Evolutionary conservation across 2,888 invertebrate species (phyloP), one percentile per base, ranked within the genome.

Genomic region (Rotaria sp.): DNA sequence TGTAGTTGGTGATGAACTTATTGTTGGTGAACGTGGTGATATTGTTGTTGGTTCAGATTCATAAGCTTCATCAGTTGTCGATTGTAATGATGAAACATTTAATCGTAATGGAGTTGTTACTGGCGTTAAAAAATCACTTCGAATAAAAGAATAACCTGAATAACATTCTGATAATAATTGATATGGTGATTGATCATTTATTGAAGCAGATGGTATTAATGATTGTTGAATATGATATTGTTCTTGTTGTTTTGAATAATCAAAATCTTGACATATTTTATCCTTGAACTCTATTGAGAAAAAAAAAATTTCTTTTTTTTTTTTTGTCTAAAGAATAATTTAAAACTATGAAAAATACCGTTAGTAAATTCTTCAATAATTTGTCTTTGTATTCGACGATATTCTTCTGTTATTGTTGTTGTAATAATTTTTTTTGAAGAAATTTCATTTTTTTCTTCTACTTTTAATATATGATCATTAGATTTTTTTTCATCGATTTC

Each of bases 1-100:
- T 21, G 35, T 35, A 38, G 35, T 7, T 67, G 67, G 15, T 21
- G 67, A 67, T 67, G 35, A 67, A 35, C 67, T 67, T 10, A 67
- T 67, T 35, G 67, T 67, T 30, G 35, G 35, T 35, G 67, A 67
- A 67, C 35, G 21, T 7, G 18, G 35, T 13, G 67, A 67, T 67
- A 21, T 21, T 21, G 67, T 67, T 18, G 67, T 30, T 35, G 67
- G 67, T 67, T 67, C 67, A 8, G 67, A 67, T 35, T 67, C 67
- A 35, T 67, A 67, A 35, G 67, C 67, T 67, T 67, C 67, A 35
- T 67, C 67, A 67, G 67, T 67, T 35, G 67, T 67, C 21, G 67
- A 67, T 67, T 30, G 67, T 38, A 67, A 35, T 8, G 67, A 67
- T 7, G 67, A 67, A 38, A 67, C 67, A 21, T 35, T 67, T 4